These are phyloP conservation scores for Smutsia gigantea DNA, from an alignment of 2,797 vertebrate genomes.

Conservation along the genomic window DNA sequence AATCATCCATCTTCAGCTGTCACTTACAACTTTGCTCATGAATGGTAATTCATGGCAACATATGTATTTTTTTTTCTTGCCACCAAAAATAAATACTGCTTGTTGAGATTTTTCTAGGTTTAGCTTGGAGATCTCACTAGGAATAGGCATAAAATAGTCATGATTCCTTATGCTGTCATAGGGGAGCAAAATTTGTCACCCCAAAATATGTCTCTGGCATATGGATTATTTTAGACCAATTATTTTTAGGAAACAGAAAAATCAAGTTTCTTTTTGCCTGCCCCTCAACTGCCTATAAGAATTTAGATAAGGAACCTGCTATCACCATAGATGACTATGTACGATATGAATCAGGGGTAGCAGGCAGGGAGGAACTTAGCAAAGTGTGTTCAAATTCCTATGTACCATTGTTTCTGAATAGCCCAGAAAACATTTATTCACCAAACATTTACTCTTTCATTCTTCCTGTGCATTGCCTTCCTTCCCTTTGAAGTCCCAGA, in stretches of 20 bases:
- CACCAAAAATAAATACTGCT: neutral
- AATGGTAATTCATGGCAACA: neutral
- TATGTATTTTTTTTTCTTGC: neutral
- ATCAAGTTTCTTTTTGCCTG: neutral
- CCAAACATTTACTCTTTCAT: neutral
- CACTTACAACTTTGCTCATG: neutral
- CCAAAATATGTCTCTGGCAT: neutral
- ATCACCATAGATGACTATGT: neutral
- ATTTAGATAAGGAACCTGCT: neutral
- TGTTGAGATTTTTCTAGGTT: neutral
- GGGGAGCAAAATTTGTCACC: neutral
- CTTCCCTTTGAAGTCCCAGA: neutral
- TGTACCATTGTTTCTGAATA: neutral
- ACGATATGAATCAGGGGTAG: neutral
- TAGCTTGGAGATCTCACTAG: neutral
- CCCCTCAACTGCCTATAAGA: neutral
- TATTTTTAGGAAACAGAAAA: neutral
- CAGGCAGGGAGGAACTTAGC: neutral
- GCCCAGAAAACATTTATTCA: neutral
- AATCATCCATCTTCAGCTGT: neutral
- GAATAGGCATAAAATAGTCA: neutral
- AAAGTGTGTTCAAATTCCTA: neutral
- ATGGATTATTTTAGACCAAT: neutral
- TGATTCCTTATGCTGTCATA: neutral
- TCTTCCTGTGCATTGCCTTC: neutral